These are phyloP conservation scores for Scolanthus callimorphus DNA, from an alignment of 92 coral and sea anemone species.

Conservation along the genomic window DNA sequence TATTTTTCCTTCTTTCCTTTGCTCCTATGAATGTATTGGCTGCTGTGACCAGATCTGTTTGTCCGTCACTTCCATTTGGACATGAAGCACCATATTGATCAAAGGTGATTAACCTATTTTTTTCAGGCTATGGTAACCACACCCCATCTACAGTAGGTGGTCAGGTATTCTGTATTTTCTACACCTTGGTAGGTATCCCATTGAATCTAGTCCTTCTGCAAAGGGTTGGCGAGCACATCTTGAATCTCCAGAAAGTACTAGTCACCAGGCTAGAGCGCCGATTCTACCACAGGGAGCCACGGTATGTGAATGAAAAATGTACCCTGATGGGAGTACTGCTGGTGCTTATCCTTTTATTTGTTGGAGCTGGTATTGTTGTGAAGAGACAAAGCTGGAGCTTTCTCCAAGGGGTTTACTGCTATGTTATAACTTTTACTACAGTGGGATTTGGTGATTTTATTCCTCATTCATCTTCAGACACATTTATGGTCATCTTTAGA, in stretches of 20 bases:
- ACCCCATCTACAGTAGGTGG: slow-evolving; percentile 11
- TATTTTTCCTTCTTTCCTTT: too few species aligned
- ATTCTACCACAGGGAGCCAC: slow-evolving; percentile 11
- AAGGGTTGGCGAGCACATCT: slow-evolving; percentile 21
- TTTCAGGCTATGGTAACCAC: slow-evolving; percentile 21
- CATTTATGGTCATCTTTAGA: too few species aligned
- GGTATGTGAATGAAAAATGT: not conserved
- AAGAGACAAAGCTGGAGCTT: too few species aligned
- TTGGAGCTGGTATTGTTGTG: too few species aligned
- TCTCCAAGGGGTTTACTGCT: too few species aligned
- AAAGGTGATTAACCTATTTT: not conserved
- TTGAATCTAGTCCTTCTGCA: slow-evolving; percentile 15
- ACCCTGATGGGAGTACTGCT: not conserved
- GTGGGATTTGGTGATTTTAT: too few species aligned
- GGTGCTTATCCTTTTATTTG: too few species aligned
- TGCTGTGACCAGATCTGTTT: too few species aligned
- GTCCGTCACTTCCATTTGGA: too few species aligned
- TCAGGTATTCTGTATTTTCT: slow-evolving; percentile 22
- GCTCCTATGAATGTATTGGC: too few species aligned
- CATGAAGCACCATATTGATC: not conserved
- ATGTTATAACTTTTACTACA: too few species aligned
- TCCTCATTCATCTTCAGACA: too few species aligned
- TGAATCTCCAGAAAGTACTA: slow-evolving; percentile 1
- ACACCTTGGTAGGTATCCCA: slow-evolving; percentile 14
- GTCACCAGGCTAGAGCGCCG: slow-evolving; percentile 1